Percentiles rank a stretch among this genome's conserved stretches.
phyloP scores from a whole-genome alignment of 1,140 invertebrate species.

The Cyclina sinensis region DNA sequence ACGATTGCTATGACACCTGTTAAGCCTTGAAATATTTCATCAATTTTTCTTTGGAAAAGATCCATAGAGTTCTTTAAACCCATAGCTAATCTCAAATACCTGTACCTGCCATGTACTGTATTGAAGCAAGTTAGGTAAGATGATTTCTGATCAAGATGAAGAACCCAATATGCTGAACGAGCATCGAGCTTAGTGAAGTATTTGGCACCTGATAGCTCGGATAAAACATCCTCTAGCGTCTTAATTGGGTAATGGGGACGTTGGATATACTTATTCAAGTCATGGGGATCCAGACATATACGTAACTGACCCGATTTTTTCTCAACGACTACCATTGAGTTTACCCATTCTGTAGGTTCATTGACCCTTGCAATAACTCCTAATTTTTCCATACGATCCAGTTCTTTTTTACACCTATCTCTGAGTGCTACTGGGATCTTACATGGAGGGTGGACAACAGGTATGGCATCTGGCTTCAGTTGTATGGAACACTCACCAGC shows the following conservation, averaged over 20 bases:
- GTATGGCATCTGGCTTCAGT: not conserved
- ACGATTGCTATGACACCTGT: constrained; percentile 77
- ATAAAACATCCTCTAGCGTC: constrained; percentile 48
- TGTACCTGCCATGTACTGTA: constrained; percentile 77
- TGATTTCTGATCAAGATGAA: constrained; percentile 74
- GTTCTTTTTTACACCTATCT: not conserved
- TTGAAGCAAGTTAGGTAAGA: constrained; percentile 78
- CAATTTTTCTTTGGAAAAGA: constrained; percentile 66
- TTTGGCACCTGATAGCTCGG: constrained; percentile 56
- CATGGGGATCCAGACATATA: too few relatives aligned
- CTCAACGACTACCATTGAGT: too few relatives aligned
- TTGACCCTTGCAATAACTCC: too few relatives aligned
- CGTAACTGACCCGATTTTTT: too few relatives aligned
- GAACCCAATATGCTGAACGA: constrained; percentile 79
- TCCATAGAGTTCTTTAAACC: constrained; percentile 52
- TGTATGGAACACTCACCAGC: not conserved
- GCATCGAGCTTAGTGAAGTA: constrained; percentile 77
- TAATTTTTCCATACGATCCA: not conserved
- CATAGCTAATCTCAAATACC: constrained; percentile 63
- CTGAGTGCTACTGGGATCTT: not conserved
- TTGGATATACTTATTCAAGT: constrained; percentile 18
- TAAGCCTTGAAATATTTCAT: constrained; percentile 69
- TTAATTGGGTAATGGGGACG: constrained; percentile 58
- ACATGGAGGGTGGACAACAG: too few relatives aligned
- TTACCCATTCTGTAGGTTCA: too few relatives aligned